Conservation (phyloP, 2,113 vertebrate genomes). For the Chloroceryle aenea region DNA sequence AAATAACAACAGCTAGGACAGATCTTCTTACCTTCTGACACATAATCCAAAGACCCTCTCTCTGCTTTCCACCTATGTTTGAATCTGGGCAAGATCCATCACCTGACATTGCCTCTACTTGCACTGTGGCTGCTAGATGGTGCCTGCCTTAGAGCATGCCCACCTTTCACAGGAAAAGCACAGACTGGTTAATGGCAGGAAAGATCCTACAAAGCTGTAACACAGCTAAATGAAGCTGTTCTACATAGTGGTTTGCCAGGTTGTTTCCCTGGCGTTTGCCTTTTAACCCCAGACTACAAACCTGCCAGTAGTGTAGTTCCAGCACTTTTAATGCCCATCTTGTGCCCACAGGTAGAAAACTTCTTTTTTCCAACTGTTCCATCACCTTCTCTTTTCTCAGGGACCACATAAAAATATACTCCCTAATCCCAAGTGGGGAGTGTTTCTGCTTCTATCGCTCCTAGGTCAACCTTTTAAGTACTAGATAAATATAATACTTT, state of each 20-base stretch:
- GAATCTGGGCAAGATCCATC: not conserved
- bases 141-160: not conserved
- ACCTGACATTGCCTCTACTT: not conserved
- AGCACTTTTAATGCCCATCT: not conserved
- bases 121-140: not conserved
- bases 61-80: not conserved
- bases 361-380: not conserved
- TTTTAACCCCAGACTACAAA: not conserved
- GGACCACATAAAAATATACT: not conserved
- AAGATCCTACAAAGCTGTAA: not conserved
- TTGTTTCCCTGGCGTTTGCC: not conserved
- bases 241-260: not conserved
- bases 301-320: not conserved
- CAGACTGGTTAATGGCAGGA: not conserved
- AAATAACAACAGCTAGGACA: not conserved
- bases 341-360: not conserved
- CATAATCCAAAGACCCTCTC: not conserved
- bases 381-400: not conserved
- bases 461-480: not conserved
- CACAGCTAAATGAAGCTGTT: not conserved
- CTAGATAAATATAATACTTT: not conserved
- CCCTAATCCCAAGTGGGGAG: not conserved
- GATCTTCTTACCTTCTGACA: conserved; percentile 2
- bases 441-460: not conserved
- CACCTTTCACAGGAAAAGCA: not conserved